Evolutionary conservation across 2,113 vertebrate genomes (phyloP).

Genomic region (Tragelaphus strepsiceros): DNA sequence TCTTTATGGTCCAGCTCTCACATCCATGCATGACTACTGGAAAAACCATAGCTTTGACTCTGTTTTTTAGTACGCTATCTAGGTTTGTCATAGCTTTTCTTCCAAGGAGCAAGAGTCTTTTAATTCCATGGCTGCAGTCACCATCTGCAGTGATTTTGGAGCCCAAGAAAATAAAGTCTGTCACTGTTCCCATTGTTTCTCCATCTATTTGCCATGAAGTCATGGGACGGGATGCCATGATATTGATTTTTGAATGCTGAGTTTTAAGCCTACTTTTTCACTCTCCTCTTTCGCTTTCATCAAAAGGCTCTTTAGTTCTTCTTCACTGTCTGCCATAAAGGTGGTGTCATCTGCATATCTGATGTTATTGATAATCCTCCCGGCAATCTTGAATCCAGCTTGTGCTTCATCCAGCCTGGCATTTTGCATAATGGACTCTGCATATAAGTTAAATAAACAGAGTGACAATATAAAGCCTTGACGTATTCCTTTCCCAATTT

Average conservation of each 20-base stretch:
- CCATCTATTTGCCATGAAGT: neutral
- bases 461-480: neutral
- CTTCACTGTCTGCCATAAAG: neutral
- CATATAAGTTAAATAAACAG: neutral
- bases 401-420: neutral
- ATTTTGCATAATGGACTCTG: neutral
- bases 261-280: neutral
- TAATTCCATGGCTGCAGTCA: neutral
- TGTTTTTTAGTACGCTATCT: neutral
- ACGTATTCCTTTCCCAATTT: neutral
- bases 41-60: neutral
- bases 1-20: neutral
- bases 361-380: neutral
- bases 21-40: neutral
- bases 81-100: neutral
- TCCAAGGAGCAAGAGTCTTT: neutral
- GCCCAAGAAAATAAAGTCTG: neutral
- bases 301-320: neutral
- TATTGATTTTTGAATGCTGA: neutral
- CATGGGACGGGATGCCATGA: neutral
- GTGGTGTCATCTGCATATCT: neutral
- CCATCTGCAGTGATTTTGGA: neutral
- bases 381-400: neutral
- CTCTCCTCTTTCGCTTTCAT: neutral
- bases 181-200: neutral